Conservation (phyloP, 2,113 vertebrate genomes). For the Sebastes schlegelii region DNA sequence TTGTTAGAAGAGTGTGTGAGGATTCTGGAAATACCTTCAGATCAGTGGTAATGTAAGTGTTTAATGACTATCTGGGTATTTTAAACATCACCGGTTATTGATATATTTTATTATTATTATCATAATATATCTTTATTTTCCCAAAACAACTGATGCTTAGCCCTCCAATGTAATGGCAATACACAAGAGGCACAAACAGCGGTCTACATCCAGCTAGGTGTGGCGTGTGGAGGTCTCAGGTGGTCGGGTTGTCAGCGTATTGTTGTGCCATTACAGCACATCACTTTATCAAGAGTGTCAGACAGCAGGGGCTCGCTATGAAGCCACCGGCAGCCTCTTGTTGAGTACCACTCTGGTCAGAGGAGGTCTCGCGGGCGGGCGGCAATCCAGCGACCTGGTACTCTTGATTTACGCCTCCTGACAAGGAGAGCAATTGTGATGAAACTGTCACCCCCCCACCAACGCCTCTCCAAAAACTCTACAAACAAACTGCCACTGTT, state of each 20-base stretch:
- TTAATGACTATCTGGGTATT: neutral
- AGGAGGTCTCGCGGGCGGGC: conserved; percentile 15
- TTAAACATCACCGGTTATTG: neutral
- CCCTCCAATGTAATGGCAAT: neutral
- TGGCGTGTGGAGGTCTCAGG: conserved; percentile 13
- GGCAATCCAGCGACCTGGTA: conserved; percentile 1
- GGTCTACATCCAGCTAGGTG: neutral
- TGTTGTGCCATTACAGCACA: conserved; percentile 15
- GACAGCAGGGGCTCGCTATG: conserved; percentile 7
- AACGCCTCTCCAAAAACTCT: conserved; percentile 18
- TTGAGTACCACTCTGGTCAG: conserved; percentile 8
- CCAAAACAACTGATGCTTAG: neutral
- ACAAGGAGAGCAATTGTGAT: conserved; percentile 41
- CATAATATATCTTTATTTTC: too few relatives aligned
- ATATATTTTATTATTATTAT: neutral
- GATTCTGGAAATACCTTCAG: neutral
- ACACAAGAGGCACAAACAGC: neutral
- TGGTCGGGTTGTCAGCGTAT: conserved; percentile 11
- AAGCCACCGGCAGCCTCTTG: conserved; percentile 30
- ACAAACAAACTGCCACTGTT: conserved; percentile 15
- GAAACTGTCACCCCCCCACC: conserved; percentile 39
- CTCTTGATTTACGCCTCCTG: conserved; percentile 39
- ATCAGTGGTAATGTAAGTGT: neutral
- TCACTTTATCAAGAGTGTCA: conserved; percentile 39
- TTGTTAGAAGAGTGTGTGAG: neutral